These are phyloP conservation scores for Gymnopithys bicolor DNA, from an alignment of 2,797 vertebrate genomes.

Conservation along the genomic window DNA sequence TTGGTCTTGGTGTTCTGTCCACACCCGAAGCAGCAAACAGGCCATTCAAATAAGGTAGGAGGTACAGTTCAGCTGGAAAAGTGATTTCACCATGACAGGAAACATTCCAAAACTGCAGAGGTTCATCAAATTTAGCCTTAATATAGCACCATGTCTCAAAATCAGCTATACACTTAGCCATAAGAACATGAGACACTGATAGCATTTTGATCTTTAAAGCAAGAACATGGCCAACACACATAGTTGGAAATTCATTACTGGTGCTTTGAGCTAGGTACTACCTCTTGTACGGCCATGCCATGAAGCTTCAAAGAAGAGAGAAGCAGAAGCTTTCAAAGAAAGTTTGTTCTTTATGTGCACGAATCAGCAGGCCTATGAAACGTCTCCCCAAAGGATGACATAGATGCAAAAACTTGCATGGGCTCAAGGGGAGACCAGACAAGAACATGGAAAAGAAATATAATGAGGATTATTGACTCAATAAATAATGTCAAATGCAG, in stretches of 20 bases:
- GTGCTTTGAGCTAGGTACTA: neutral
- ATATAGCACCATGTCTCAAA: neutral
- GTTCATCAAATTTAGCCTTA: neutral
- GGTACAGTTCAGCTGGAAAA: neutral
- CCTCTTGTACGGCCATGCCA: neutral
- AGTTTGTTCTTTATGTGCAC: neutral
- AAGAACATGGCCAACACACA: neutral
- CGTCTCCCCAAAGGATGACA: neutral
- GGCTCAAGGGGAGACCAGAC: neutral
- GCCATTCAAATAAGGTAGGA: neutral
- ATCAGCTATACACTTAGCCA: neutral
- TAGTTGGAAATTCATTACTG: neutral
- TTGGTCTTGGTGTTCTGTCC: neutral
- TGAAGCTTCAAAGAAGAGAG: neutral
- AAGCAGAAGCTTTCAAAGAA: neutral
- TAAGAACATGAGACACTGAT: neutral
- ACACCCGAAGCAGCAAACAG: neutral
- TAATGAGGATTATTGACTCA: neutral
- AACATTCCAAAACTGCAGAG: neutral
- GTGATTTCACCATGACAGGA: neutral
- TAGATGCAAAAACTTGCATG: neutral
- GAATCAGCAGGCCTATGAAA: neutral
- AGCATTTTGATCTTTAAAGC: neutral
- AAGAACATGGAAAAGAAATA: neutral
- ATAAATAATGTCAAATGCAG: neutral